These are phyloP conservation scores for Candoia aspera DNA, from an alignment of 2,113 vertebrate genomes.

Conservation along the genomic window DNA sequence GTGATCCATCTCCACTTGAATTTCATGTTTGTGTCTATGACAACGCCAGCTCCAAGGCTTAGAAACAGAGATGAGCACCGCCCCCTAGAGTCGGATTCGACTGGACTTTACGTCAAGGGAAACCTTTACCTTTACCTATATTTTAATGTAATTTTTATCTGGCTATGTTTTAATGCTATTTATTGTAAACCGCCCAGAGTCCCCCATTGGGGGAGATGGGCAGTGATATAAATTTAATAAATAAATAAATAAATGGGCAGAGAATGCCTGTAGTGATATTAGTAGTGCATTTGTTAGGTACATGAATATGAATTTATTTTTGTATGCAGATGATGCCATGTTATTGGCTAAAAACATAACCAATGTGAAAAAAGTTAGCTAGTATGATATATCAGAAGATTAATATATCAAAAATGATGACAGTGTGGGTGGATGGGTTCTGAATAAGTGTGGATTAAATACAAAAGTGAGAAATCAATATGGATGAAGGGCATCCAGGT, in stretches of 20 bases:
- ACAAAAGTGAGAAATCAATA: neutral
- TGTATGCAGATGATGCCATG: neutral
- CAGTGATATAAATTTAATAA: too few species aligned
- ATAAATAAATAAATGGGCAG: neutral
- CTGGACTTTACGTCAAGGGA: too few species aligned
- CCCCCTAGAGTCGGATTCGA: too few species aligned
- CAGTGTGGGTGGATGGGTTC: neutral
- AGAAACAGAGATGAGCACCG: too few species aligned
- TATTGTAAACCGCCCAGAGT: too few species aligned
- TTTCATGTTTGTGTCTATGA: too few species aligned
- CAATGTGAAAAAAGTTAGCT: neutral
- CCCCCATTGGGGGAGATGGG: too few species aligned
- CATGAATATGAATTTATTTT: neutral
- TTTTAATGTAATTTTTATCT: too few species aligned
- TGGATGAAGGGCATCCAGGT: neutral
- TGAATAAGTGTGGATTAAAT: neutral
- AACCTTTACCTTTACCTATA: too few species aligned
- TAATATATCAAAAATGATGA: neutral
- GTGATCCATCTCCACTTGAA: too few species aligned
- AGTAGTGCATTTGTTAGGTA: neutral
- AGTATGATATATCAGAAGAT: neutral
- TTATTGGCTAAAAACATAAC: neutral
- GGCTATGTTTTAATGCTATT: too few species aligned
- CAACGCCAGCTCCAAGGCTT: too few species aligned
- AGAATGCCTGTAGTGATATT: neutral